phyloP scores from a whole-genome alignment of 2,888 invertebrate species.

The Hyles lineata region DNA sequence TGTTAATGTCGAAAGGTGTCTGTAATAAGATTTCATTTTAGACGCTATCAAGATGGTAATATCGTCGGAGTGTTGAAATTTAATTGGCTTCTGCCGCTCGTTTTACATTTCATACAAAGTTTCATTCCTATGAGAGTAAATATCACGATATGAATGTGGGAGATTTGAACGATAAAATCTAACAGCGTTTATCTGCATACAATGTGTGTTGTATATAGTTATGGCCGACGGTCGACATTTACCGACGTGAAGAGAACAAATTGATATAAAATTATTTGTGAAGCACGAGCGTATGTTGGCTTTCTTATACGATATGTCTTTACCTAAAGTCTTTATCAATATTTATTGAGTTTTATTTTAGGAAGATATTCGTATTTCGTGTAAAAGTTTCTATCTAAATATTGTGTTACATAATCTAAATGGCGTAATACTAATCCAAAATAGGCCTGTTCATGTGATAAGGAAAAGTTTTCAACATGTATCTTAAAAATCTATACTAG shows the following conservation, averaged over 20 bases:
- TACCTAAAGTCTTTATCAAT: too few relatives aligned
- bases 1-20: background rate
- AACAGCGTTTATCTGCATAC: conserved; percentile 22
- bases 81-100: conserved; percentile 10
- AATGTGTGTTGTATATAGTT: conserved; percentile 11
- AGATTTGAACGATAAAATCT: conserved; percentile 21
- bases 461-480: background rate
- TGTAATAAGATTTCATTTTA: conserved; percentile 6
- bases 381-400: too few relatives aligned
- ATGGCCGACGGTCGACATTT: conserved; percentile 8
- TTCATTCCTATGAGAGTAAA: conserved; percentile 29
- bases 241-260: conserved; percentile 8
- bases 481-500: background rate
- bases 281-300: background rate
- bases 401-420: background rate
- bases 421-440: background rate
- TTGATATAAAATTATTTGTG: conserved; percentile 12
- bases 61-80: conserved; percentile 16
- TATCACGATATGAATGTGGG: conserved; percentile 25
- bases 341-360: background rate
- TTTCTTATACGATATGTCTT: background rate
- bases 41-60: conserved; percentile 11
- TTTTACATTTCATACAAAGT: conserved; percentile 26
- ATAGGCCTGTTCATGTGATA: background rate
- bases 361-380: background rate